Conservation (phyloP, 2,797 vertebrate species). For the Octomys mimax region DNA sequence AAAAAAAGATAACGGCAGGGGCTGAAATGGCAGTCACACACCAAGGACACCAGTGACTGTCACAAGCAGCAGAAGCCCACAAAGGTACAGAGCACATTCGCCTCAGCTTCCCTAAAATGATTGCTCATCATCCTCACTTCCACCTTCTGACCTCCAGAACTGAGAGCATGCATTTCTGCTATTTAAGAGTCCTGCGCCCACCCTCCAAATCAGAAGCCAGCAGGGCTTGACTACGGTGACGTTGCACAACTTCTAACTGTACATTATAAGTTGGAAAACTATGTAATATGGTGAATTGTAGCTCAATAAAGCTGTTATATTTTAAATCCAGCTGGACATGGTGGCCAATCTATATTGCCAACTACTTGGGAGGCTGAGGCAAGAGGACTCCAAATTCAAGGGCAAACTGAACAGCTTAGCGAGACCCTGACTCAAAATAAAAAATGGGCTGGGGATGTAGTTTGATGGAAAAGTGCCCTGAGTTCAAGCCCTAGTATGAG, state of each 20-base stretch:
- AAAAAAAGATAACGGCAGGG: background rate
- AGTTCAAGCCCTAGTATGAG: background rate
- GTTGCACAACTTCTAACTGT: background rate
- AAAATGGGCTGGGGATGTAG: background rate
- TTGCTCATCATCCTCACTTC: background rate
- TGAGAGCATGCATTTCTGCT: slow-evolving; percentile 3
- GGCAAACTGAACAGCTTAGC: background rate
- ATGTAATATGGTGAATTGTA: background rate
- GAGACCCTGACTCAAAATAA: background rate
- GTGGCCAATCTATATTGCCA: background rate
- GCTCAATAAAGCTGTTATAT: background rate
- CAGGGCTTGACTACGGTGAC: background rate
- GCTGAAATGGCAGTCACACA: background rate
- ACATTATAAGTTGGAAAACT: background rate
- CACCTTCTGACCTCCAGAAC: background rate
- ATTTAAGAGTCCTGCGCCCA: background rate
- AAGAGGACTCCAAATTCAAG: background rate
- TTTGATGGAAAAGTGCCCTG: background rate
- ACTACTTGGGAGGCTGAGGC: no score
- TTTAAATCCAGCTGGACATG: background rate
- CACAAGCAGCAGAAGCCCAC: background rate
- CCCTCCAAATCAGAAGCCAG: background rate
- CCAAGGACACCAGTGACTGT: background rate
- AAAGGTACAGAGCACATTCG: background rate
- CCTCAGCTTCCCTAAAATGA: background rate